phyloP scores from a whole-genome alignment of 2,888 invertebrate genomes.

The Graphium colonna region DNA sequence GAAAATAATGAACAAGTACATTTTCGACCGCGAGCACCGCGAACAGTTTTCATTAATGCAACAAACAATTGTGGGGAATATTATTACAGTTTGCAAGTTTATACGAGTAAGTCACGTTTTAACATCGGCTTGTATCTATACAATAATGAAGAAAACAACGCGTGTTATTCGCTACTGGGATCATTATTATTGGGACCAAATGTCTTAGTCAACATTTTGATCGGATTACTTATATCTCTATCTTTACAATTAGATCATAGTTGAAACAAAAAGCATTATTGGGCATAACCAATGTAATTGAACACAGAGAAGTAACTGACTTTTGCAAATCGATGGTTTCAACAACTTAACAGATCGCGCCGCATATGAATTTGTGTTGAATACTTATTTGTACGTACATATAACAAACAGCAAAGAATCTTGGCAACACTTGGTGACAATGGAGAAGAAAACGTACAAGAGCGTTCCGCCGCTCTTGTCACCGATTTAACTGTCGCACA shows the following conservation, averaged over 20 bases:
- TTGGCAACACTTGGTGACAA: slow-evolving; percentile 13
- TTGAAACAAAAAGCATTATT: not conserved
- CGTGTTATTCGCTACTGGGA: not conserved
- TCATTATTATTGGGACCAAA: slow-evolving; percentile 2
- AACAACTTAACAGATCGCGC: not conserved
- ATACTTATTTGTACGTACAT: slow-evolving; percentile 1
- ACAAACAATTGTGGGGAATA: slow-evolving; percentile 36
- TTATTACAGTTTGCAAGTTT: slow-evolving; percentile 40
- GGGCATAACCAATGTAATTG: slow-evolving; percentile 6
- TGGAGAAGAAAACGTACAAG: slow-evolving; percentile 13
- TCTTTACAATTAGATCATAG: not conserved
- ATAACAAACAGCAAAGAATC: slow-evolving; percentile 9
- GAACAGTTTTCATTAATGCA: slow-evolving; percentile 32
- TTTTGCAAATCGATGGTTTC: slow-evolving; percentile 4
- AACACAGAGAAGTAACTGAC: slow-evolving; percentile 2
- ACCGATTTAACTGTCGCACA: slow-evolving; percentile 6
- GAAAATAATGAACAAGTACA: slow-evolving; percentile 1
- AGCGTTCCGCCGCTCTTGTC: slow-evolving; percentile 1
- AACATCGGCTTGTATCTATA: slow-evolving; percentile 27
- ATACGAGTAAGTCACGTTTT: slow-evolving; percentile 43
- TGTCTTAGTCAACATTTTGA: slow-evolving; percentile 3
- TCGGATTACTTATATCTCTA: not conserved
- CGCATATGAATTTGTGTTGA: slow-evolving; percentile 2
- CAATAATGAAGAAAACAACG: slow-evolving; percentile 19
- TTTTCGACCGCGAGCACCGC: slow-evolving; percentile 11